phyloP scores from a whole-genome alignment of 2,113 vertebrate species.

The Osmerus eperlanus region DNA sequence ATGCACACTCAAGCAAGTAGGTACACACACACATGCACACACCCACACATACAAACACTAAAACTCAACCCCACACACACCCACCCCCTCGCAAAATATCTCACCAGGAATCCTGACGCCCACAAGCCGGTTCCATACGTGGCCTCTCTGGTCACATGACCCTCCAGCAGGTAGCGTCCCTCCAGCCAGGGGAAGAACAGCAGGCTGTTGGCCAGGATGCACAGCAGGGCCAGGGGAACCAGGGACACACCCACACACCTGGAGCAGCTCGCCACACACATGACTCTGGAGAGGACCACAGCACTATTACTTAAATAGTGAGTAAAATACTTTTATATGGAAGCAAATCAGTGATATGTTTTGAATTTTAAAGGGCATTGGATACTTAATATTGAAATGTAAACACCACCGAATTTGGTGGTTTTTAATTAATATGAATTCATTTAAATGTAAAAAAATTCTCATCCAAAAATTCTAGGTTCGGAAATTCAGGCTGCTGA shows the following conservation, averaged over 20 bases:
- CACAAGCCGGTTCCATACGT: slow-evolving; percentile 75
- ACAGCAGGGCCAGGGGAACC: slow-evolving; percentile 69
- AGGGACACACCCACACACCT: slow-evolving; percentile 69
- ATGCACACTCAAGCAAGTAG: background rate
- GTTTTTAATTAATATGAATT: too few relatives aligned
- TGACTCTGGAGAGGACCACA: slow-evolving; percentile 35
- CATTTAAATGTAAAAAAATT: too few relatives aligned
- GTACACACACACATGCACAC: background rate
- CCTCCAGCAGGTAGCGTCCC: slow-evolving; percentile 62
- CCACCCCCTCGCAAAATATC: slow-evolving; percentile 27
- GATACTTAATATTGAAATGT: too few relatives aligned
- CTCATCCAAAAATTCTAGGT: too few relatives aligned
- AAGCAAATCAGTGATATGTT: background rate
- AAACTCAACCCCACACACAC: background rate
- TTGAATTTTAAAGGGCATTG: too few relatives aligned
- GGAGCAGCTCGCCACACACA: slow-evolving; percentile 79
- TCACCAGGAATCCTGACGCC: slow-evolving; percentile 79
- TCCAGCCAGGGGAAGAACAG: slow-evolving; percentile 76
- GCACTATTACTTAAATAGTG: background rate
- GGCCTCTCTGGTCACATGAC: slow-evolving; percentile 75
- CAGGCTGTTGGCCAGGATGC: slow-evolving; percentile 75
- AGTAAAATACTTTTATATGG: too few relatives aligned
- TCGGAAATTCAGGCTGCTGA: too few relatives aligned
- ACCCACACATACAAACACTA: slow-evolving; percentile 9
- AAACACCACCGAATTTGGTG: too few relatives aligned